These are phyloP conservation scores for Linurgus olivaceus DNA, from an alignment of 2,797 vertebrate genomes.

Conservation along the genomic window DNA sequence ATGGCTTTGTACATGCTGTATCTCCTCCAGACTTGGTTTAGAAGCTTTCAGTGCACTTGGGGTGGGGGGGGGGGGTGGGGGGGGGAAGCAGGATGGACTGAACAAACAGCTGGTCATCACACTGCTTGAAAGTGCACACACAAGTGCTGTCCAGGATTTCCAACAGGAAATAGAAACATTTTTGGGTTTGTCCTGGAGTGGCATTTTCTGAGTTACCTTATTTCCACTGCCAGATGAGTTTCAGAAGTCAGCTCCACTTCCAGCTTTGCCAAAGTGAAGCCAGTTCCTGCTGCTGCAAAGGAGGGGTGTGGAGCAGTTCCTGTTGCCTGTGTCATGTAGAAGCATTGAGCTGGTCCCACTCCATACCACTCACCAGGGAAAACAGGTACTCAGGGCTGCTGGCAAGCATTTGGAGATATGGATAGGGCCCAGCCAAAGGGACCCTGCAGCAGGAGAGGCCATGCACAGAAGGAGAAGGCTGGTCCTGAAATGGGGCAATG, in stretches of 20 bases:
- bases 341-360: background rate
- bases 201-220: background rate
- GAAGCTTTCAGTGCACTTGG: background rate
- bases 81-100: background rate
- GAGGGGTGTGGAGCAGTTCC: background rate
- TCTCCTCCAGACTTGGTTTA: background rate
- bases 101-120: background rate
- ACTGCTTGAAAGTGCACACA: background rate
- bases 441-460: background rate
- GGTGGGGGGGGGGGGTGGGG: accelerated
- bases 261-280: background rate
- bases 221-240: background rate
- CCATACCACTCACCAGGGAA: background rate
- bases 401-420: background rate
- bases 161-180: background rate
- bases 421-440: background rate
- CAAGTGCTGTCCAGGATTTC: background rate
- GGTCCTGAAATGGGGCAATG: background rate
- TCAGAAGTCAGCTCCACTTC: background rate
- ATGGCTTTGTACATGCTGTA: background rate
- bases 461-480: background rate
- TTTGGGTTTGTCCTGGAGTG: background rate
- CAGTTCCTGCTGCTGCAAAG: background rate
- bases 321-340: background rate
- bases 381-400: background rate